These are phyloP conservation scores for Globodera rostochiensis DNA, from an alignment of 1,140 invertebrate genomes.

Conservation along the genomic window DNA sequence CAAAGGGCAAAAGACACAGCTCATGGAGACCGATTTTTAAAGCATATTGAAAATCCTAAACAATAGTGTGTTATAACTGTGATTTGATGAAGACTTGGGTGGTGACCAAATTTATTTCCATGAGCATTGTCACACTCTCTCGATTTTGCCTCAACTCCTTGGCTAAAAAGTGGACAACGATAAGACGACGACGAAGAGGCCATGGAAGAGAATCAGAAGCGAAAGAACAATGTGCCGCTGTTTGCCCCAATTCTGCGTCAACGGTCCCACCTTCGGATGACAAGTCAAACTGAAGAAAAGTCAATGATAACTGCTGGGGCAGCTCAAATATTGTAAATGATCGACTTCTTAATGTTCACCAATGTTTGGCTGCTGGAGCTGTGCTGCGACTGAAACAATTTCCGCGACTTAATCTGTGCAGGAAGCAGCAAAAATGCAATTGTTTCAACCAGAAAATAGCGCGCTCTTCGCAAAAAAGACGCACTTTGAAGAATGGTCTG, in stretches of 20 bases:
- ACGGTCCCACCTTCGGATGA: background rate
- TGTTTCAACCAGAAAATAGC: constrained; percentile 44
- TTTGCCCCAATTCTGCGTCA: background rate
- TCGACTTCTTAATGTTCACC: background rate
- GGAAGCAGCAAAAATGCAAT: constrained; percentile 51
- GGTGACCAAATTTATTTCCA: constrained; percentile 48
- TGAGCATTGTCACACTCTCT: constrained; percentile 22
- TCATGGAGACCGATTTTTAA: constrained; percentile 52
- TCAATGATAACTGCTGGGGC: too few species aligned
- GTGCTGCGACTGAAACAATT: background rate
- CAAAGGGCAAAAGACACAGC: constrained; percentile 35
- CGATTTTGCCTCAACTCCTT: constrained; percentile 37
- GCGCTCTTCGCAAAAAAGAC: constrained; percentile 35
- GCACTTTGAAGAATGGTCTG: constrained; percentile 34
- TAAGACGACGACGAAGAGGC: constrained; percentile 42
- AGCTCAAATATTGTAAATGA: too few species aligned
- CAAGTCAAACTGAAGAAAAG: too few species aligned
- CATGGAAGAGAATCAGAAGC: constrained; percentile 21
- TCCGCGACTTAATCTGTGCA: constrained; percentile 29
- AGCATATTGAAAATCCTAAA: constrained; percentile 54
- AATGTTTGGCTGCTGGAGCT: background rate
- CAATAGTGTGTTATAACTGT: background rate
- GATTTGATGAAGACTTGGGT: background rate
- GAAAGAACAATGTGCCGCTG: background rate
- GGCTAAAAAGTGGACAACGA: constrained; percentile 38